Conservation (phyloP, 2,797 vertebrate species). For the Galagoides demidoff region DNA sequence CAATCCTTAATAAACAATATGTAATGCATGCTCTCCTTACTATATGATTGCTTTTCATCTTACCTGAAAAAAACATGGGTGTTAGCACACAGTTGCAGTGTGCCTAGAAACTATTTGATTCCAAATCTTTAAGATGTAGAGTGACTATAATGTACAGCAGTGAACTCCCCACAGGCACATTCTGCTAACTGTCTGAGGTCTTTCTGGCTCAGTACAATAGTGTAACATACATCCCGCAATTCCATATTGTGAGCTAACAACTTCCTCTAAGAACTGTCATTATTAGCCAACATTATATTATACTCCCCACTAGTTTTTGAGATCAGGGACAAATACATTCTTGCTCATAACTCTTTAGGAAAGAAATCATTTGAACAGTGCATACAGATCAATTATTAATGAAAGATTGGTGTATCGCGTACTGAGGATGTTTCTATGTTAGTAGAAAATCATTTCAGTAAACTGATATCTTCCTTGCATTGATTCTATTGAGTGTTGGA, state of each 20-base stretch:
- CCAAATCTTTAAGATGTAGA: slow-evolving; percentile 1
- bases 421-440: not conserved
- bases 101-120: slow-evolving; percentile 46
- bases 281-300: not conserved
- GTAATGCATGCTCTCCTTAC: not conserved
- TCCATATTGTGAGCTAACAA: not conserved
- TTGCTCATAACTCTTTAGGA: not conserved
- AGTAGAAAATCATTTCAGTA: not conserved
- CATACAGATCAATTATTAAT: not conserved
- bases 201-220: slow-evolving; percentile 10
- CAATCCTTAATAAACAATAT: not conserved
- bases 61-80: not conserved
- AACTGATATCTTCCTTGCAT: not conserved
- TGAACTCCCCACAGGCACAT: not conserved
- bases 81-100: not conserved
- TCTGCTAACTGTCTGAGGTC: not conserved
- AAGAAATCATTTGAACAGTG: not conserved
- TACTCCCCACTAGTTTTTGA: not conserved
- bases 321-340: not conserved
- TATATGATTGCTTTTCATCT: slow-evolving; percentile 36
- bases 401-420: not conserved
- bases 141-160: not conserved
- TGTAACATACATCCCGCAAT: not conserved
- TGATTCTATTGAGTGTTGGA: not conserved
- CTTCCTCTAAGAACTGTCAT: not conserved